A percentile compares a stretch with the other conserved stretches of the same genome.
Conservation (phyloP, 2,888 invertebrate species). For the Hirtodrosophila cameraria region DNA sequence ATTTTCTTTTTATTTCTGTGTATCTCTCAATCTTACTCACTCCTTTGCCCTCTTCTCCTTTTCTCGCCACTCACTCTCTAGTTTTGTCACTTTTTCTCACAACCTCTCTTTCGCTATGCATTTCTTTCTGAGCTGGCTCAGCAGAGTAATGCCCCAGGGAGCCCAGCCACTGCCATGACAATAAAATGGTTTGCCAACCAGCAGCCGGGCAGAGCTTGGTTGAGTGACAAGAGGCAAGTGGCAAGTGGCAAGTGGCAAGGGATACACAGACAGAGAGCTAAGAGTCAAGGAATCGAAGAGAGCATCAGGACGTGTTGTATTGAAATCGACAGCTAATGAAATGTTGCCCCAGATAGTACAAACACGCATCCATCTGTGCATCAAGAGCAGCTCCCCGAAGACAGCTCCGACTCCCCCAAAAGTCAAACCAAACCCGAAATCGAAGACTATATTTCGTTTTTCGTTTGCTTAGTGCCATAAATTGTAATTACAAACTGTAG, state of each 20-base stretch:
- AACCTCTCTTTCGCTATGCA: not conserved
- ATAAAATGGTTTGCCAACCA: slow-evolving; percentile 39
- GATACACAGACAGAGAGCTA: slow-evolving; percentile 1
- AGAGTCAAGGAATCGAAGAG: slow-evolving; percentile 9
- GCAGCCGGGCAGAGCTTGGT: slow-evolving; percentile 30
- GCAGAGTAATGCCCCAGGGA: slow-evolving; percentile 48
- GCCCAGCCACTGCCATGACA: slow-evolving; percentile 37
- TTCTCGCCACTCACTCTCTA: no score
- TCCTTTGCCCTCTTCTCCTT: no score
- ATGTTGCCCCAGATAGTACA: slow-evolving; percentile 39
- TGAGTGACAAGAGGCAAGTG: slow-evolving; percentile 26
- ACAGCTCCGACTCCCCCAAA: not conserved
- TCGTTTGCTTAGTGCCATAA: slow-evolving; percentile 32
- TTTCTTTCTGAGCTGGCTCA: slow-evolving; percentile 44
- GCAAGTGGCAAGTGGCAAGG: no score
- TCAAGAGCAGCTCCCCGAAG: slow-evolving; percentile 16
- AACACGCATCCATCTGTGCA: slow-evolving; percentile 27
- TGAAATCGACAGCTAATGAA: slow-evolving; percentile 62
- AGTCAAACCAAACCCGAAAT: slow-evolving; percentile 5
- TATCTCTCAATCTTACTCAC: no score
- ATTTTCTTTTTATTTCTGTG: no score
- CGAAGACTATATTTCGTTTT: not conserved
- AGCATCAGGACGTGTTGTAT: slow-evolving; percentile 32
- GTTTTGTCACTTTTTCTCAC: not conserved
- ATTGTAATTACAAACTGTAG: slow-evolving; percentile 42